phyloP scores from a whole-genome alignment of 2,888 invertebrate genomes.

The Dendrolimus houi region DNA sequence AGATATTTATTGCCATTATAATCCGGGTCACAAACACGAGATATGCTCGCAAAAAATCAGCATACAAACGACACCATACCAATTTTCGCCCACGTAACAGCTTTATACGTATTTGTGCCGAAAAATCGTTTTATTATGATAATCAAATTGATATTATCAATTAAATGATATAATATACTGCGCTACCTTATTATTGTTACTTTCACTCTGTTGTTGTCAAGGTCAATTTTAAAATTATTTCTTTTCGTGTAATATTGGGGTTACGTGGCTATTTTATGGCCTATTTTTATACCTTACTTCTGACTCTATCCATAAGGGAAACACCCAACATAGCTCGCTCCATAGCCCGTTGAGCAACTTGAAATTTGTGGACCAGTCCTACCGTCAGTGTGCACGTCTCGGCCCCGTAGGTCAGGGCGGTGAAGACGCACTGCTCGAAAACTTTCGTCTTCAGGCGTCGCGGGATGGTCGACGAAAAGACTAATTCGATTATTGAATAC shows the following conservation, averaged over 20 bases:
- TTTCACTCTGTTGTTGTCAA: not conserved
- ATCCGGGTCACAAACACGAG: not conserved
- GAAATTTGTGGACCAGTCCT: no score
- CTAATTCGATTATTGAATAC: no score
- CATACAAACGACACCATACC: not conserved
- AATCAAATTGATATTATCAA: not conserved
- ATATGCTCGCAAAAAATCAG: not conserved
- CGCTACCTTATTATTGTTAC: not conserved
- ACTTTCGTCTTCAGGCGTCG: no score
- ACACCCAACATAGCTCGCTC: no score
- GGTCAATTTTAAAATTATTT: not conserved
- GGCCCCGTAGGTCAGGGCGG: no score
- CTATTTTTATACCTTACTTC: no score
- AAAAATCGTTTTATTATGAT: not conserved
- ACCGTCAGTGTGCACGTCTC: no score
- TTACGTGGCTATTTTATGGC: no score
- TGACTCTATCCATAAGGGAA: no score
- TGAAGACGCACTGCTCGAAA: no score
- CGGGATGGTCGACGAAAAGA: no score
- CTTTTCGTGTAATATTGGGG: not conserved
- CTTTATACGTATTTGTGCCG: not conserved
- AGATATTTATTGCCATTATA: not conserved
- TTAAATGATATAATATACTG: not conserved
- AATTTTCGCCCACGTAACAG: not conserved
- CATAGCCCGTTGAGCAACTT: no score